Base-by-base conservation (phyloP, 2,797 vertebrate genomes). In the Leptatherina wallacei region DNA sequence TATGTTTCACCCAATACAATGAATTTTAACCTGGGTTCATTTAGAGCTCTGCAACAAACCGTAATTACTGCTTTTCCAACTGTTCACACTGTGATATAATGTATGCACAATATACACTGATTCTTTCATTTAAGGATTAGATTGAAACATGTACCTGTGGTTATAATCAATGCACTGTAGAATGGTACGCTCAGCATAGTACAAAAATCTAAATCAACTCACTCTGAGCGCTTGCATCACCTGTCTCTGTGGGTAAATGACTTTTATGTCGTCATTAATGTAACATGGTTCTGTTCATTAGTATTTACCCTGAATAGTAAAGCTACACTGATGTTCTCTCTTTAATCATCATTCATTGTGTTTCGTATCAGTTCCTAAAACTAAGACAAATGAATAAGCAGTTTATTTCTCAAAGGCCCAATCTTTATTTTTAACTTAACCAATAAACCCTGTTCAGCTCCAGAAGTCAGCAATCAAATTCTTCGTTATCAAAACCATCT, bases 401-500 rank as follows among this genome's bases (percentile, higher is more conserved):
- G 3, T 59, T 13, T 36, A 62, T 33, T 60, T 66, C 36, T 12
- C 16, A 22, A 35, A 69, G 33, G 71, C 51, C 42, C 0, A 0
- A 54, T 64, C 49, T 62, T 80, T 29, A 68, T 65, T 69, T 65
- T 24, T 27, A 7, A 49, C 44, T 9, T 40, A n/a, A 7, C 52
- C 36, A 64, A 57, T 40, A 29, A 29, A 47, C 75, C 63, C 42
- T 71, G 62, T 61, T 71, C 47, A 61, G 11, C 24, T 56, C 13
- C 0, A 62, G 47, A 47, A 65, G 52, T 49, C 3, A 1, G 44
- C 12, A 42, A 7, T 69, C 38, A 32, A 0, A 4, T 30, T 65
- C 9, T n/a, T 22, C 13, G 12, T 40, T 10, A 49, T 49, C 20
- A 49, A 49, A 49, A 54, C 12, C 2, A 3, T 54, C 10, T n/a